Evolutionary conservation across 2,888 invertebrate species (phyloP).

Genomic region (Digitonthophagus gazella): DNA sequence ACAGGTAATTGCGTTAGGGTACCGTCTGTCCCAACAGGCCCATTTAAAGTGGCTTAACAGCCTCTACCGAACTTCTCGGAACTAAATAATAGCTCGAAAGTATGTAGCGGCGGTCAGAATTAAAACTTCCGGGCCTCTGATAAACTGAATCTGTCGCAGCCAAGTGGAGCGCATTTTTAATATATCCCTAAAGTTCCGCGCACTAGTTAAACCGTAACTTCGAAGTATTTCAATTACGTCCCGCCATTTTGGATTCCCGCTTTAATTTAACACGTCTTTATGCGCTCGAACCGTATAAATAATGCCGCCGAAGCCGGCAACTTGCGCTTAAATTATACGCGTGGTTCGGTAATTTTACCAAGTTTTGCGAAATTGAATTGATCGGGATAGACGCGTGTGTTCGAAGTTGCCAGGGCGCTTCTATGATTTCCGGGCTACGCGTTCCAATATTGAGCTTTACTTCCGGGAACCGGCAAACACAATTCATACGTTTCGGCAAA

Average conservation of each 20-base stretch:
- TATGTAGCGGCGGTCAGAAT: slow-evolving; percentile 9
- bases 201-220: slow-evolving; percentile 17
- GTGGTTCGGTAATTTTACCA: not conserved
- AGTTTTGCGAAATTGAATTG: not conserved
- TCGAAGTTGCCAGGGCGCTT: no score
- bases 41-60: slow-evolving; percentile 5
- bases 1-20: not conserved
- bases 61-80: slow-evolving; percentile 9
- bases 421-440: not conserved
- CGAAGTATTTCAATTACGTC: slow-evolving; percentile 16
- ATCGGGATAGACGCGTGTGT: not conserved
- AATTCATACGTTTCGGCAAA: not conserved
- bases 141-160: slow-evolving; percentile 17
- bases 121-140: slow-evolving; percentile 8
- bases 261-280: slow-evolving; percentile 15
- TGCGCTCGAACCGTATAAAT: slow-evolving; percentile 11
- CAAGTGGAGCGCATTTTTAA: slow-evolving; percentile 13
- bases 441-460: not conserved
- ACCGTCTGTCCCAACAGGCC: not conserved
- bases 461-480: not conserved
- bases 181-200: slow-evolving; percentile 12
- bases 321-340: not conserved
- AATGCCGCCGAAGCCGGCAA: not conserved
- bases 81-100: slow-evolving; percentile 16
- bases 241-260: slow-evolving; percentile 15